phyloP scores from a whole-genome alignment of 2,113 vertebrate species.

The Nyctibius bracteatus region DNA sequence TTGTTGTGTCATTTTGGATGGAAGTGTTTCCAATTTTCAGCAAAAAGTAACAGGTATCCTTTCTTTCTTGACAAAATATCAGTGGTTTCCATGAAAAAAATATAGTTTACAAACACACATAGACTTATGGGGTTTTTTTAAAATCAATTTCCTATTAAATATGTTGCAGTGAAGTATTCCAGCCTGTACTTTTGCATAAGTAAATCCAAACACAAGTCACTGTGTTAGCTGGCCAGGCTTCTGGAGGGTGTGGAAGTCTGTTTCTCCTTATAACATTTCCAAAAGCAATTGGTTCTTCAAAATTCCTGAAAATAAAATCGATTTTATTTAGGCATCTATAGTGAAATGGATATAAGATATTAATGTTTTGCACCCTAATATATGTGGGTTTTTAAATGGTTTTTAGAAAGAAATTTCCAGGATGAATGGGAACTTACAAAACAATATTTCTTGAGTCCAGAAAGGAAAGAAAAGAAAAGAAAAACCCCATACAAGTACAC shows the following conservation, averaged over 20 bases:
- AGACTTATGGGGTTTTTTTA: background rate
- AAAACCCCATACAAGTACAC: background rate
- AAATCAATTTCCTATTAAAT: background rate
- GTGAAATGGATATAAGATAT: background rate
- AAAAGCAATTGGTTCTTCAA: background rate
- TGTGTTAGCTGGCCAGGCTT: background rate
- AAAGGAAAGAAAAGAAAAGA: background rate
- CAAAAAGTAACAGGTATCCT: background rate
- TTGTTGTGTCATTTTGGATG: background rate
- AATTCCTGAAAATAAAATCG: background rate
- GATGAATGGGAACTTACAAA: background rate
- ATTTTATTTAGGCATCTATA: background rate
- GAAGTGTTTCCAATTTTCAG: background rate
- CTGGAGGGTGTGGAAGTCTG: background rate
- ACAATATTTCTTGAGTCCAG: background rate
- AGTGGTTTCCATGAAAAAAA: background rate
- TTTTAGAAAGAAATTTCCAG: background rate
- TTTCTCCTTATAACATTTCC: background rate
- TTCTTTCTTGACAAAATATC: background rate
- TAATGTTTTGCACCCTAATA: fast-evolving
- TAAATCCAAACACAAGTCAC: background rate
- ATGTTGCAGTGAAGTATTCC: background rate
- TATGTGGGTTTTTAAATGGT: background rate
- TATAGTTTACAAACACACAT: background rate
- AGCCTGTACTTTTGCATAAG: background rate